A percentile compares a stretch with the other conserved stretches of the same genome.
Evolutionary conservation across 1,140 invertebrate species (phyloP).

Genomic region (Eulimnadia texana): DNA sequence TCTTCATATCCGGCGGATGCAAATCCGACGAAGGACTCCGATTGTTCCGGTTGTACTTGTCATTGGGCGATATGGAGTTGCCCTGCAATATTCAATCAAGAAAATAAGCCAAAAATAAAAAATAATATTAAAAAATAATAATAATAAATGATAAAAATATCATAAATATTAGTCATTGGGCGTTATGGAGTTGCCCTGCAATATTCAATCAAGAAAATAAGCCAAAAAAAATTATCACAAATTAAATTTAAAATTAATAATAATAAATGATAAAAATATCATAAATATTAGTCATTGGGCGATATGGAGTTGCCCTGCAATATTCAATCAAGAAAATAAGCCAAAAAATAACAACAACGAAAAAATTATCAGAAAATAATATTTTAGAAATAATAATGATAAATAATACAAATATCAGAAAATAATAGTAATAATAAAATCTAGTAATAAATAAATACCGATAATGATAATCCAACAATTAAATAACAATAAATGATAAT

Average conservation of each 20-base stretch:
- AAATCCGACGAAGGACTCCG: conserved; percentile 21
- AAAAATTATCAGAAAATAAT: too few relatives aligned
- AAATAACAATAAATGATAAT: too few relatives aligned
- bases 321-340: too few relatives aligned
- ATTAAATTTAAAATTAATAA: too few relatives aligned
- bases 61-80: conserved; percentile 33
- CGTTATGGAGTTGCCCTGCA: background rate
- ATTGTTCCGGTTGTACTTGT: conserved; percentile 30
- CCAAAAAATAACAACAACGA: background rate
- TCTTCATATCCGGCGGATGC: conserved; percentile 26
- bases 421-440: too few relatives aligned
- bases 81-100: conserved; percentile 26
- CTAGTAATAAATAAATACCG: too few relatives aligned
- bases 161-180: background rate
- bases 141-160: too few relatives aligned
- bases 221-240: too few relatives aligned
- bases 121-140: background rate
- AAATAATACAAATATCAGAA: background rate
- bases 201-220: too few relatives aligned
- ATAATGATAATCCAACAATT: too few relatives aligned
- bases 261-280: too few relatives aligned
- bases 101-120: background rate
- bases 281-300: background rate
- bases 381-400: too few relatives aligned
- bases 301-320: background rate